Conservation (phyloP, 2,797 vertebrate genomes). For the Chrosomus eos region DNA sequence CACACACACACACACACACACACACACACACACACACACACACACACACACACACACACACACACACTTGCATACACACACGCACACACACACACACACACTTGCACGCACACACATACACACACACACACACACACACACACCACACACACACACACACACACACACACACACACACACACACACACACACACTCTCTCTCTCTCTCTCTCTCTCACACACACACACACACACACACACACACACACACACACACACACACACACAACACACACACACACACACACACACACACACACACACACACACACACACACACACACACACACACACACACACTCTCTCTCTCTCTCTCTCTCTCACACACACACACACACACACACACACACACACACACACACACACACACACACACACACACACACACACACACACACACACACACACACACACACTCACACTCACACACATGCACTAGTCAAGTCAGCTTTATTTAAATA, state of each 20-base stretch:
- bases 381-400: rapidly evolving
- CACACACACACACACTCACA: neutral
- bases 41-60: too few relatives aligned
- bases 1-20: neutral
- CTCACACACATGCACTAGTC: neutral
- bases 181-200: too few relatives aligned
- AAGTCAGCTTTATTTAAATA: too few relatives aligned
- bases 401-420: neutral
- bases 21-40: too few relatives aligned
- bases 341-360: too few relatives aligned
- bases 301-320: too few relatives aligned
- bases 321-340: neutral
- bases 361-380: neutral
- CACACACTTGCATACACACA: rapidly evolving
- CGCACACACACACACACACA: neutral
- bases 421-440: neutral
- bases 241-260: too few relatives aligned
- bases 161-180: too few relatives aligned
- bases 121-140: neutral
- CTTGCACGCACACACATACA: neutral
- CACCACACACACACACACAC: neutral
- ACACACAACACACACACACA: too few relatives aligned
- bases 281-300: too few relatives aligned
- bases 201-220: too few relatives aligned
- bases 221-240: too few relatives aligned